A percentile compares a stretch with the other conserved stretches of the same genome.
These are phyloP conservation scores for Cyphomyrus plagiostoma DNA, from an alignment of 2,113 vertebrate genomes.

Conservation along the genomic window DNA sequence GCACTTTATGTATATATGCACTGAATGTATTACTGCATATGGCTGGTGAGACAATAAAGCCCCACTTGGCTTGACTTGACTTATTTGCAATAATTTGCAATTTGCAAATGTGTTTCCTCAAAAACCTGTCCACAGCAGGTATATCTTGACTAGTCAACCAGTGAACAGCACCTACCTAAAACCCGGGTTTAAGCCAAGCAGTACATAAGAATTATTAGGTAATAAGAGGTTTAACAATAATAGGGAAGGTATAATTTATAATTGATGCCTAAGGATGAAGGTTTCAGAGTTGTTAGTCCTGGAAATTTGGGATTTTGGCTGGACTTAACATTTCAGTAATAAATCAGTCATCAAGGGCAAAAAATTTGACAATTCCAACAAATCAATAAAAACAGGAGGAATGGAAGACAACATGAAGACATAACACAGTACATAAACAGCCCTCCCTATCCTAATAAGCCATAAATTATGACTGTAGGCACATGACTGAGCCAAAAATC, in stretches of 20 bases:
- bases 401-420: not conserved
- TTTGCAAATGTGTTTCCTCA: not conserved
- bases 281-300: not conserved
- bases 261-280: not conserved
- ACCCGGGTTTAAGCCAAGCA: not conserved
- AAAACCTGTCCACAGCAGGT: not conserved
- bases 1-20: not conserved
- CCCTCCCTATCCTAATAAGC: not conserved
- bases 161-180: not conserved
- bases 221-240: not conserved
- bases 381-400: not conserved
- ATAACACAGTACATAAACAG: not conserved
- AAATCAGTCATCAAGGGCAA: not conserved
- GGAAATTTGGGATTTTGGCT: not conserved
- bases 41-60: not conserved
- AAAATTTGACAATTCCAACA: not conserved
- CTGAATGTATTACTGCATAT: not conserved
- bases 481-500: not conserved
- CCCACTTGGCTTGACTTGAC: not conserved
- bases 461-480: not conserved
- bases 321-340: not conserved
- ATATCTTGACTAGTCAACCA: not conserved
- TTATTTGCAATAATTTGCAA: not conserved
- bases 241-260: not conserved
- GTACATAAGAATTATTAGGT: not conserved